phyloP scores from a whole-genome alignment of 2,113 vertebrate genomes.

The Spea bombifrons region DNA sequence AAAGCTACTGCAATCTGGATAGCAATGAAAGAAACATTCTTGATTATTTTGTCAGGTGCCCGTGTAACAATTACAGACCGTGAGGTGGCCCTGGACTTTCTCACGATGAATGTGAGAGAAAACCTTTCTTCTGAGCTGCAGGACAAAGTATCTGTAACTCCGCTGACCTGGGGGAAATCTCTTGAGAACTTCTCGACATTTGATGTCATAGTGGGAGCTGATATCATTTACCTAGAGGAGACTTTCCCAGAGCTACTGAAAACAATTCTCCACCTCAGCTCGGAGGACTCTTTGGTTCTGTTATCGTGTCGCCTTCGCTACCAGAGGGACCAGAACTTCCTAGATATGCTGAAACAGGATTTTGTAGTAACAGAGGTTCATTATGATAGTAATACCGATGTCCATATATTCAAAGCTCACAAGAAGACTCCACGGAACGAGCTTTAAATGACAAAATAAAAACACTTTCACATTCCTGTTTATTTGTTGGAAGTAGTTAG shows the following conservation, averaged over 20 bases:
- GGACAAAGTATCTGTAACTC: constrained; percentile 69
- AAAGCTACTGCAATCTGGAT: no score
- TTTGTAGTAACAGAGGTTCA: constrained; percentile 77
- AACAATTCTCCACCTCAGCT: constrained; percentile 81
- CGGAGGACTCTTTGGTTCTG: constrained; percentile 67
- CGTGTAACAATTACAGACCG: constrained; percentile 88
- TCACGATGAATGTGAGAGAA: constrained; percentile 78
- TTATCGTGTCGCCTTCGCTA: constrained; percentile 90
- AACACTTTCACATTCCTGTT: background rate
- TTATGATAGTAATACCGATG: constrained; percentile 79
- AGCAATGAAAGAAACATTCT: background rate
- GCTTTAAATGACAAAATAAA: constrained; percentile 50
- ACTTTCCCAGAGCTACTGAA: constrained; percentile 81
- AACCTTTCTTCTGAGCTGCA: constrained; percentile 75
- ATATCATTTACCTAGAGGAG: constrained; percentile 92
- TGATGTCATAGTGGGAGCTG: constrained; percentile 86
- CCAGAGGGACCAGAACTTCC: constrained; percentile 80
- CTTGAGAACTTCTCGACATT: constrained; percentile 73
- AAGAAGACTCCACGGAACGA: constrained; percentile 63
- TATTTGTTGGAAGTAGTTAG: background rate
- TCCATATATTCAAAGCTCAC: constrained; percentile 79
- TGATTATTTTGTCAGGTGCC: constrained; percentile 68
- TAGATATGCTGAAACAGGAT: constrained; percentile 69
- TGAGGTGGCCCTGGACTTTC: constrained; percentile 76
- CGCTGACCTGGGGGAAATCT: constrained; percentile 85